Percentiles rank a stretch among this genome's conserved stretches.
Conservation (phyloP, 2,888 invertebrate genomes). For the Linyphia triangularis region DNA sequence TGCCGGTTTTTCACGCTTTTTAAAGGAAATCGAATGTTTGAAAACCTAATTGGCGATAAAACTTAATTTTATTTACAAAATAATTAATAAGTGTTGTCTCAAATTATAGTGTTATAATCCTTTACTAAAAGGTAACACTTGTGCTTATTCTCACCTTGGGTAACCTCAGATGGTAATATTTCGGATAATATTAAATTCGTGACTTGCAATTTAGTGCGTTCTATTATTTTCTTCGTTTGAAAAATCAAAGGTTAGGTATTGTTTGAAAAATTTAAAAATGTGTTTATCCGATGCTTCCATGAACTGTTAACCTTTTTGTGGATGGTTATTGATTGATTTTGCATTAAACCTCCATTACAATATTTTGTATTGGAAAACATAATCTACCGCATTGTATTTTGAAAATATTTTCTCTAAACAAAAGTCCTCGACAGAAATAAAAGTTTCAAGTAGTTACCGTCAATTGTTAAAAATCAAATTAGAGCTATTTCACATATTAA, state of each 20-base stretch:
- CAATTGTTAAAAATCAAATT: no score
- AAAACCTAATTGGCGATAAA: slow-evolving; percentile 32
- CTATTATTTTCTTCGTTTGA: background rate
- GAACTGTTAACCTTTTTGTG: no score
- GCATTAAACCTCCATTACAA: no score
- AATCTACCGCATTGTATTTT: no score
- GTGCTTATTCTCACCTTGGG: background rate
- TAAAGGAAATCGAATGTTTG: background rate
- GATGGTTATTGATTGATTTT: no score
- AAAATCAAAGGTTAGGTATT: background rate
- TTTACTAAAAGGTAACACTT: background rate
- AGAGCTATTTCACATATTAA: no score
- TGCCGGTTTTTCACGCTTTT: slow-evolving; percentile 16
- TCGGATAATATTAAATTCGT: background rate
- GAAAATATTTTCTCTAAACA: no score
- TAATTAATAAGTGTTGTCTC: slow-evolving; percentile 19
- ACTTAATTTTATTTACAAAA: slow-evolving; percentile 23
- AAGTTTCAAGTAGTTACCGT: no score
- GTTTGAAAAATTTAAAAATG: background rate
- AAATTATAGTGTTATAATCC: background rate
- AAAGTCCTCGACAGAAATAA: no score
- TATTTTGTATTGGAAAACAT: no score
- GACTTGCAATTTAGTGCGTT: background rate
- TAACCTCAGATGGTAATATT: background rate
- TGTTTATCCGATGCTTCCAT: no score